Evolutionary conservation across 2,888 invertebrate genomes (phyloP).

Genomic region (Pollenia amentaria): DNA sequence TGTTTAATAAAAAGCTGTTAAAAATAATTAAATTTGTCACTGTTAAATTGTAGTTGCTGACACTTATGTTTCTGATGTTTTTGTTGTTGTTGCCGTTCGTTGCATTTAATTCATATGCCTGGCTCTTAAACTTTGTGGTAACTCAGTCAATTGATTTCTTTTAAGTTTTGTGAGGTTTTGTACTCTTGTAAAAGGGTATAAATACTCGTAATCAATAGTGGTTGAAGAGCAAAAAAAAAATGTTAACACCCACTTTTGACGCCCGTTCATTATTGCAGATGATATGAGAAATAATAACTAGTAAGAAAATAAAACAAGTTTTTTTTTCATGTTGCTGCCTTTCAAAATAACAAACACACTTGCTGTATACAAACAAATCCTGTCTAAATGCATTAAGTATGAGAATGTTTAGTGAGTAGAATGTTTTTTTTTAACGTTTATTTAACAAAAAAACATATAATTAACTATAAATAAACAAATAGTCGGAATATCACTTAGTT

Average conservation of each 20-base stretch:
- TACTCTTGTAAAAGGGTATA: slow-evolving; percentile 20
- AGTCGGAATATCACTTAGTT: too few relatives aligned
- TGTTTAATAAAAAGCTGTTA: slow-evolving; percentile 63
- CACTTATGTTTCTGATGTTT: background rate
- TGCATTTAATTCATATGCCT: slow-evolving; percentile 52
- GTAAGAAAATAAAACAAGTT: slow-evolving; percentile 54
- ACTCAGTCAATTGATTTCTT: too few relatives aligned
- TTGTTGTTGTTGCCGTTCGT: background rate
- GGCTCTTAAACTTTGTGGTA: slow-evolving; percentile 10
- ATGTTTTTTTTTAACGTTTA: too few relatives aligned
- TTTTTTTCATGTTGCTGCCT: slow-evolving; percentile 26
- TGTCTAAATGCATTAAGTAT: background rate
- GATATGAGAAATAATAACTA: slow-evolving; percentile 34
- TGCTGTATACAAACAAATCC: background rate
- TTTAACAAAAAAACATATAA: too few relatives aligned
- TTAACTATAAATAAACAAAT: too few relatives aligned
- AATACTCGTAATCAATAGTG: slow-evolving; percentile 34
- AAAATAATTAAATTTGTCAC: slow-evolving; percentile 73
- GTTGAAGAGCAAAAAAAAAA: slow-evolving; percentile 35
- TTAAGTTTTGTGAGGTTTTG: too few relatives aligned
- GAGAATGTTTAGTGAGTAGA: too few relatives aligned
- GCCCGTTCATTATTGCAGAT: slow-evolving; percentile 63
- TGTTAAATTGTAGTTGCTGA: slow-evolving; percentile 16
- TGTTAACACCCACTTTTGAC: slow-evolving; percentile 71
- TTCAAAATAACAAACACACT: slow-evolving; percentile 33